phyloP scores from a whole-genome alignment of 2,888 invertebrate species.

The Selenia dentaria region DNA sequence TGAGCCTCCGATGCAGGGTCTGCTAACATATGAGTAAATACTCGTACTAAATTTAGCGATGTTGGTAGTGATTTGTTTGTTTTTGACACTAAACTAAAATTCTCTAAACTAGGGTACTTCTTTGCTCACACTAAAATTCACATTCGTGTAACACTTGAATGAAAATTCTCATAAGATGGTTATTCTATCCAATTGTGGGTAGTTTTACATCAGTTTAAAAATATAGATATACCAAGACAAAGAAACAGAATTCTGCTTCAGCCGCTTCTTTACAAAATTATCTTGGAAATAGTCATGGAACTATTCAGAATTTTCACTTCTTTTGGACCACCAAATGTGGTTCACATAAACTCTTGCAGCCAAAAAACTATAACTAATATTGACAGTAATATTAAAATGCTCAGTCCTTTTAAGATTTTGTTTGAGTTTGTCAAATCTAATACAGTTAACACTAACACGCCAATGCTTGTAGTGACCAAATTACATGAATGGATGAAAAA shows the following conservation, averaged over 20 bases:
- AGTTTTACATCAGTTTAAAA: too few species aligned
- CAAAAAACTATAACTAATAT: not conserved
- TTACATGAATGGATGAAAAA: slow-evolving; percentile 1
- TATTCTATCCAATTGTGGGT: too few species aligned
- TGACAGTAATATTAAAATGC: not conserved
- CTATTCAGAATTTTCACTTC: slow-evolving; percentile 9
- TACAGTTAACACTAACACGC: not conserved
- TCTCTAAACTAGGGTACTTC: too few species aligned
- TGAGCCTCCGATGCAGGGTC: too few species aligned
- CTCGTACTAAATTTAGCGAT: too few species aligned
- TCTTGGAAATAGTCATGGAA: slow-evolving; percentile 6
- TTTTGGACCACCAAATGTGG: not conserved
- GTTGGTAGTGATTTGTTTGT: too few species aligned
- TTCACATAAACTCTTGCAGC: slow-evolving; percentile 3
- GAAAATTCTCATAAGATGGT: too few species aligned
- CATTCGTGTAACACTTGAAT: too few species aligned
- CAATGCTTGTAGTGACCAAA: not conserved
- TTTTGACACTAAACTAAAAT: too few species aligned
- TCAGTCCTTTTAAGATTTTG: not conserved
- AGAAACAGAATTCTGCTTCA: slow-evolving; percentile 1
- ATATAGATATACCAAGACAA: slow-evolving; percentile 9
- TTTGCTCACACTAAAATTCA: too few species aligned
- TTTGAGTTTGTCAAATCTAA: not conserved
- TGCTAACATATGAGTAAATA: too few species aligned
- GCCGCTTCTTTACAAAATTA: slow-evolving; percentile 1